phyloP scores from a whole-genome alignment of 2,113 vertebrate genomes.

The Leucopsar rothschildi region DNA sequence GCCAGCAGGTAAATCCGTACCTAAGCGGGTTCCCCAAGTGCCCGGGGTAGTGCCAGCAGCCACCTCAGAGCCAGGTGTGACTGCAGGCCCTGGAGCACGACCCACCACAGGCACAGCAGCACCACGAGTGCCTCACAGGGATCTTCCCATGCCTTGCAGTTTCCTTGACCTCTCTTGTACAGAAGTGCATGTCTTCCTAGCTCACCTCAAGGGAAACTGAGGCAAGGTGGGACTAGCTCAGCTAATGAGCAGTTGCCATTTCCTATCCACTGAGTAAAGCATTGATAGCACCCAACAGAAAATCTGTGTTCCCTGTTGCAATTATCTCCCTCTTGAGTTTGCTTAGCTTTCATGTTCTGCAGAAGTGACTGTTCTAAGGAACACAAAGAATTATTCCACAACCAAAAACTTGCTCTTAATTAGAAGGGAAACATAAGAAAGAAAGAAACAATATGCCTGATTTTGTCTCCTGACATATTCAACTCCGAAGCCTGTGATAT shows the following conservation, averaged over 20 bases:
- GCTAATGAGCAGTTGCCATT: neutral
- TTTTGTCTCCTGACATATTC: neutral
- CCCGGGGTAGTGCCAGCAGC: neutral
- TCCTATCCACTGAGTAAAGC: neutral
- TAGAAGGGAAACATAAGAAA: neutral
- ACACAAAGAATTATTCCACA: neutral
- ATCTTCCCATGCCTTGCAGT: neutral
- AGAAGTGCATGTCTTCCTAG: neutral
- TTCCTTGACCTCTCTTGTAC: neutral
- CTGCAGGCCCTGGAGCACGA: neutral
- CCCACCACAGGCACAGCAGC: neutral
- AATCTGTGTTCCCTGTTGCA: neutral
- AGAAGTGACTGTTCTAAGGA: neutral
- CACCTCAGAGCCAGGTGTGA: neutral
- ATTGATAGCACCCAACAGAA: neutral
- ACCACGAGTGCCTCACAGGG: accelerated
- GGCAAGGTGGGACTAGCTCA: neutral
- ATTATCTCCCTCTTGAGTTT: neutral
- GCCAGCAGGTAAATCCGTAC: accelerated
- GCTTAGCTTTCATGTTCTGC: neutral
- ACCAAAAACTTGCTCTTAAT: neutral
- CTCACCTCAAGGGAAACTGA: neutral
- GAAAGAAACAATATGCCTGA: neutral
- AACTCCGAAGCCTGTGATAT: neutral
- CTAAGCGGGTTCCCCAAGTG: neutral